These are phyloP conservation scores for Cephus nigrinus DNA, from an alignment of 2,888 invertebrate species.

Conservation along the genomic window DNA sequence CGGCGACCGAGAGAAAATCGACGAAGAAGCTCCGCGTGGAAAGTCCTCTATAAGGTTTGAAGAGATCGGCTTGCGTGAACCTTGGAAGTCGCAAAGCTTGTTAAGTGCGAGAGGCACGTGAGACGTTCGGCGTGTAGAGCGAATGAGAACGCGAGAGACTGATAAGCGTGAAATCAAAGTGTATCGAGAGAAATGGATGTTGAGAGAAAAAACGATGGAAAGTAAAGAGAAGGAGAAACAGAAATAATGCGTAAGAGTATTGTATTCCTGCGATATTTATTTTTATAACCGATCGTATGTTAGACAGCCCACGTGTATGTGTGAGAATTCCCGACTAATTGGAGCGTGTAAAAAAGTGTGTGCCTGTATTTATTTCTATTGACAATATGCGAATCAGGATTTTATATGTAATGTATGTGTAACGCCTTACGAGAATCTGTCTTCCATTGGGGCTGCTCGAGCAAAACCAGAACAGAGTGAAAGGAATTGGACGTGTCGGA, in stretches of 20 bases:
- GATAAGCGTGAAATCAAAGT: neutral
- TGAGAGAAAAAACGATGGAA: neutral
- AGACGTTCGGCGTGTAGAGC: too few relatives aligned
- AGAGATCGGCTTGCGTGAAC: neutral
- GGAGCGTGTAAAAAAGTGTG: neutral
- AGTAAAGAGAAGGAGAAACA: neutral
- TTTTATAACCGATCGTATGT: neutral
- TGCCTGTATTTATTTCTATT: neutral
- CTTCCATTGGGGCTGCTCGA: neutral
- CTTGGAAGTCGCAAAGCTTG: too few relatives aligned
- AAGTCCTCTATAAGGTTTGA: neutral
- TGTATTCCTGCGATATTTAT: neutral
- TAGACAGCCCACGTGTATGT: neutral
- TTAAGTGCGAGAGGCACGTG: too few relatives aligned
- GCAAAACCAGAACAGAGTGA: neutral
- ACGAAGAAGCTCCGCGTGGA: neutral
- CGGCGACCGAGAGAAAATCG: neutral
- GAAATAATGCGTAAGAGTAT: neutral
- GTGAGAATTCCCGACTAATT: neutral
- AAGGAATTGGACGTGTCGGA: neutral
- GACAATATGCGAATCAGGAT: neutral
- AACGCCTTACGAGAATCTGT: neutral
- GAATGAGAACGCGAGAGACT: neutral
- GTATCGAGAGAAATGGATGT: neutral
- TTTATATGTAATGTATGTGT: neutral